These are phyloP conservation scores for Stegostoma tigrinum DNA, from an alignment of 2,113 vertebrate genomes.

Conservation along the genomic window DNA sequence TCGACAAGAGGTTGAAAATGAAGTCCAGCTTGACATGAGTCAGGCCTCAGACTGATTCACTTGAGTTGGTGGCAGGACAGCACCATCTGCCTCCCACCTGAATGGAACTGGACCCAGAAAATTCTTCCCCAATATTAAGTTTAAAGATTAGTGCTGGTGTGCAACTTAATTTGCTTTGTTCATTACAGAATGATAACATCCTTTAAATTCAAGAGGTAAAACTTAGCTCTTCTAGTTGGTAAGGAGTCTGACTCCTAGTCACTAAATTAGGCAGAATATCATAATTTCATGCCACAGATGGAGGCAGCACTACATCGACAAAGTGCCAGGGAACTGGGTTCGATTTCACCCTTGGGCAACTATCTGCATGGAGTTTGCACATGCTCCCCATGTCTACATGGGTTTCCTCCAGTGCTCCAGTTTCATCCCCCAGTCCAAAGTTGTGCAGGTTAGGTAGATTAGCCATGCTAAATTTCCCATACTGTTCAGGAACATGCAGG, in stretches of 20 bases:
- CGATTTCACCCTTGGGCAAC: too few relatives aligned
- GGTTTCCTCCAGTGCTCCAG: too few relatives aligned
- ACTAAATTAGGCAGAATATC: not conserved
- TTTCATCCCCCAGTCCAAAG: too few relatives aligned
- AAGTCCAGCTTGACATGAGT: not conserved
- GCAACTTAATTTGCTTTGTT: not conserved
- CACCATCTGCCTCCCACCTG: not conserved
- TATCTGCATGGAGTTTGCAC: too few relatives aligned
- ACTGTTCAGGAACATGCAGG: too few relatives aligned
- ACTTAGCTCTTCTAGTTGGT: not conserved
- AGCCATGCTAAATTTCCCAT: too few relatives aligned
- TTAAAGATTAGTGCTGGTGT: not conserved
- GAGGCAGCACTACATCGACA: too few relatives aligned
- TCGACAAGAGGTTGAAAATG: not conserved
- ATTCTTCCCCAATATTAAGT: not conserved
- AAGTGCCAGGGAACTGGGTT: too few relatives aligned
- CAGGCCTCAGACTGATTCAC: not conserved
- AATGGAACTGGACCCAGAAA: not conserved
- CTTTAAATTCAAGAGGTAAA: not conserved
- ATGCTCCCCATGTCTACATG: too few relatives aligned
- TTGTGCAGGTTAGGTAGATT: too few relatives aligned
- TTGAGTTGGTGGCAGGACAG: not conserved
- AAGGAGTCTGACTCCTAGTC: not conserved
- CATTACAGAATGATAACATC: not conserved
- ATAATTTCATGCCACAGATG: not conserved